Percentiles rank a stretch among this genome's conserved stretches.
Conservation (phyloP, 2,113 vertebrate genomes). For the Zosterops japonicus region DNA sequence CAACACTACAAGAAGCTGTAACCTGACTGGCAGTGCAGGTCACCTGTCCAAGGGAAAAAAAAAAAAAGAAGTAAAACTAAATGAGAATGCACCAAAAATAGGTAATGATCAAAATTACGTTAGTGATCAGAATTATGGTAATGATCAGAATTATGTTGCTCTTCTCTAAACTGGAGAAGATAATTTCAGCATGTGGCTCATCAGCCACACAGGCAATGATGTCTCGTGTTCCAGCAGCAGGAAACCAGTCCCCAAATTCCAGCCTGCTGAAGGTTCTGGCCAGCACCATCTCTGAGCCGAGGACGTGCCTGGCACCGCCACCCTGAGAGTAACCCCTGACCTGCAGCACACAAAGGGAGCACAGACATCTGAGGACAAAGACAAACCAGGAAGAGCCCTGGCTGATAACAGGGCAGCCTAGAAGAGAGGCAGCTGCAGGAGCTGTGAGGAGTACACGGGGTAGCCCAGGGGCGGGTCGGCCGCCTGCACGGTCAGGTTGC, state of each 20-base stretch:
- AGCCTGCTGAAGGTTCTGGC: not conserved
- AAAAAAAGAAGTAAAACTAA: not conserved
- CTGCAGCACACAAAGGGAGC: not conserved
- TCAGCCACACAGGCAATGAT: slow-evolving; percentile 2
- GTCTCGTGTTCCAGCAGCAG: not conserved
- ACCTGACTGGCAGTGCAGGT: slow-evolving; percentile 50
- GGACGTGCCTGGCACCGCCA: not conserved
- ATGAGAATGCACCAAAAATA: not conserved
- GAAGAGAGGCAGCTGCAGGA: slow-evolving; percentile 85
- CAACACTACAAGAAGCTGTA: slow-evolving; percentile 1
- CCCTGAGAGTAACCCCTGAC: not conserved
- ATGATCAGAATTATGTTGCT: not conserved
- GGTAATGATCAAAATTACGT: not conserved
- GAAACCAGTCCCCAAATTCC: not conserved
- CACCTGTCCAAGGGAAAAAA: slow-evolving; percentile 27
- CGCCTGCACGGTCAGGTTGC: slow-evolving; percentile 93
- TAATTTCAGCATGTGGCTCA: not conserved
- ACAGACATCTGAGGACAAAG: not conserved
- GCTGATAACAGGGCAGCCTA: slow-evolving; percentile 53
- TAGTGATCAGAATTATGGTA: not conserved
- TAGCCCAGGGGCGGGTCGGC: slow-evolving; percentile 95
- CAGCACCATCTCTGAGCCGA: not conserved
- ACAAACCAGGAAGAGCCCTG: not conserved
- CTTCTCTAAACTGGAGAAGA: not conserved
- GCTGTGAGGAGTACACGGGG: slow-evolving; percentile 90